A percentile compares a stretch with the other conserved stretches of the same genome.
Evolutionary conservation across 2,113 vertebrate genomes (phyloP).

Genomic region (Pedetes capensis): DNA sequence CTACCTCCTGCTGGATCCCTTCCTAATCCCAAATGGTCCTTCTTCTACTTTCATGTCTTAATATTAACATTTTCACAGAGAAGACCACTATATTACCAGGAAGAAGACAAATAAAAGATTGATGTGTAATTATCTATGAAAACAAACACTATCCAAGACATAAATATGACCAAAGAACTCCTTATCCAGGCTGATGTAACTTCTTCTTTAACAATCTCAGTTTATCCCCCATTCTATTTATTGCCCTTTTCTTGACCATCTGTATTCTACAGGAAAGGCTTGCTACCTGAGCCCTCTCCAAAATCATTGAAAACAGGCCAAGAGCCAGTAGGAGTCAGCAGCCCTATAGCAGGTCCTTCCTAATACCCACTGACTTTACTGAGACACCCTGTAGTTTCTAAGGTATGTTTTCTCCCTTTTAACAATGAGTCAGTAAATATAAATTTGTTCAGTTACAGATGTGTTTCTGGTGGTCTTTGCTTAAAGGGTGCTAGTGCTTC

Average conservation of each 20-base stretch:
- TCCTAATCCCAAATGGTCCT: neutral
- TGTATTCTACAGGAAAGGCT: neutral
- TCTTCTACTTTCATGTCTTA: neutral
- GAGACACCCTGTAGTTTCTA: neutral
- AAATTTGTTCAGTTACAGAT: neutral
- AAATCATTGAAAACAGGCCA: neutral
- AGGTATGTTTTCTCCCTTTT: neutral
- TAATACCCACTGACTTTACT: neutral
- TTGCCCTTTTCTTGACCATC: neutral
- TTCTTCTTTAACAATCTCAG: neutral
- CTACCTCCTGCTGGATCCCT: rapidly evolving
- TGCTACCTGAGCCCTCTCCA: rapidly evolving
- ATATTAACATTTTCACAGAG: neutral
- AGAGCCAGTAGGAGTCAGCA: neutral
- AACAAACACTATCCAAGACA: neutral
- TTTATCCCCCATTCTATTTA: neutral
- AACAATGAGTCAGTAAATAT: neutral
- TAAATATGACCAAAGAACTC: neutral
- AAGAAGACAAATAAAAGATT: neutral
- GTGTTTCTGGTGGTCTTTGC: neutral
- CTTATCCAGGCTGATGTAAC: neutral
- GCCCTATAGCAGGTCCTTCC: neutral
- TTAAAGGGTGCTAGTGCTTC: neutral
- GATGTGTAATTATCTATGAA: neutral
- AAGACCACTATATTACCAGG: neutral